Base-by-base conservation (phyloP, 2,797 vertebrate species). In the Cheirogaleus major region DNA sequence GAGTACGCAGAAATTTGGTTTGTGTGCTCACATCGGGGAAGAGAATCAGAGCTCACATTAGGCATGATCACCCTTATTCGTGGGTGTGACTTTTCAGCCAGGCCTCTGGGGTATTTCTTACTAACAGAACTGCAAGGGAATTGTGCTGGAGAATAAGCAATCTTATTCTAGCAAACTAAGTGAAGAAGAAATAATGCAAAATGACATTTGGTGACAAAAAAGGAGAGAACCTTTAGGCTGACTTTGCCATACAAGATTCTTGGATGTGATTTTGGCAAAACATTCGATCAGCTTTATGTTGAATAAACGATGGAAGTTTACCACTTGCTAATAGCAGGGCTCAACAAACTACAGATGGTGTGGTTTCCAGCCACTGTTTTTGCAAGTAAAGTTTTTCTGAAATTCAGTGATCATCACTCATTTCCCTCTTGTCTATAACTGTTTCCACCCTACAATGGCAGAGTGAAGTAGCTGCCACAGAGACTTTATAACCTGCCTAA, bases 11-110 rank as follows among this genome's bases (percentile, higher is more conserved):
- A 79, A 32, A 72, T 67, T n/a, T 61, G 8, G 23, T 30, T n/a
- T 88, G 67, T 48, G 43, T 1, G 45, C 69, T 73, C 50, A 55
- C 83, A 10, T 95, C 67, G 41, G 12, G 63, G 30, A 76, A 57
- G 35, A 3, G 89, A 95, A 12, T 84, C 14, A 41, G 80, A 89
- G 41, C 70, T 41, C 48, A 38, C 45, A 3, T 69, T 41, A 22
- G 78, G 17, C 14, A 7, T 5, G 27, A n/a, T 52, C n/a, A 59
- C 27, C n/a, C 59, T 79, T 30, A 52, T 78, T 73, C 52, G 27
- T 11, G 81, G 35, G 32, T 30, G 15, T 81, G 95, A 79, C 84
- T 96, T 87, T 61, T 69, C 67, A 70, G 81, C 23, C 41, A 11
- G 1, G 52, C 57, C 48, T 95, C 72, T 59, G 57, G 35, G 17